Evolutionary conservation across 30 jellyfish, hydroid and myxozoan species (phyloP).

Genomic region (Nemopilema nomurai): DNA sequence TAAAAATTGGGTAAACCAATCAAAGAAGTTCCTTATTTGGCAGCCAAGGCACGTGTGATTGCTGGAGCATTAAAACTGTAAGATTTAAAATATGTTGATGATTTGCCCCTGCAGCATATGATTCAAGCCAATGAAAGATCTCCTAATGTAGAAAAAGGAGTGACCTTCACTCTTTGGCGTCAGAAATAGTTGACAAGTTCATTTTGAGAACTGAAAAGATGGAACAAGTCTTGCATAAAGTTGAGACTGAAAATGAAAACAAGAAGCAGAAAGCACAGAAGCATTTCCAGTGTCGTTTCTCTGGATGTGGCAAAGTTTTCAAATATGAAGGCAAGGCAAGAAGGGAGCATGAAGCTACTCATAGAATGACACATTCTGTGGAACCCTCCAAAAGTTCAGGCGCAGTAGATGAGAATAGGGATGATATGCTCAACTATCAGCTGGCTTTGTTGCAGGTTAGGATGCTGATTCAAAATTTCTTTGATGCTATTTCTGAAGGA

Average conservation of each 20-base stretch:
- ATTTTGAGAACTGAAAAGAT: constrained; percentile 16
- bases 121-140: constrained; percentile 5
- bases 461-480: constrained; percentile 5
- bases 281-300: constrained; percentile 29
- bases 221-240: constrained; percentile 17
- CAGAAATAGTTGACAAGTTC: constrained; percentile 13
- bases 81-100: constrained; percentile 14
- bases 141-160: background rate
- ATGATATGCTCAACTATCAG: constrained; percentile 7
- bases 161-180: constrained; percentile 13
- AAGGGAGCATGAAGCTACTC: constrained; percentile 28
- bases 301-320: constrained; percentile 4
- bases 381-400: background rate
- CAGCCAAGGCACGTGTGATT: constrained; percentile 26
- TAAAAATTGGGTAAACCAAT: constrained; percentile 16
- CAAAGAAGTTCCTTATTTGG: constrained; percentile 16
- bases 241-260: constrained; percentile 18
- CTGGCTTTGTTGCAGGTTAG: constrained; percentile 1
- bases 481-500: constrained; percentile 26
- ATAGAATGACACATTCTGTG: constrained; percentile 1
- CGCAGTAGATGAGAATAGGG: background rate
- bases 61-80: constrained; percentile 21
- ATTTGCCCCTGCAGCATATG: constrained; percentile 2
- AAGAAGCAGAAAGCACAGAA: constrained; percentile 15
- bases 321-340: constrained; percentile 24